These are phyloP conservation scores for Axinella damicornis DNA, from an alignment of 37 sponge, comb jelly and placozoan genomes.

Conservation along the genomic window DNA sequence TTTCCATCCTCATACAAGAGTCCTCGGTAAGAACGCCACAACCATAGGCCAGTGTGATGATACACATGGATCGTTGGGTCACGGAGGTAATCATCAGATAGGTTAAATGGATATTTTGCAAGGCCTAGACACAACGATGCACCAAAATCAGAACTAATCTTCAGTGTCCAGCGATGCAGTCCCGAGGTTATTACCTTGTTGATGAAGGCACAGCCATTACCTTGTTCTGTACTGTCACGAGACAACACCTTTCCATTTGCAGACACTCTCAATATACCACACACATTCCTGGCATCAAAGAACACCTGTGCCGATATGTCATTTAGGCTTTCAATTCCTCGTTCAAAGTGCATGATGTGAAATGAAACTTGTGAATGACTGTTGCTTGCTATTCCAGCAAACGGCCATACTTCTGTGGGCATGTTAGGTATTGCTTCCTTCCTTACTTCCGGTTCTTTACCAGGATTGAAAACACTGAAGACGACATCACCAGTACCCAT, in stretches of 20 bases:
- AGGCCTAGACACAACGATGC: constrained; percentile 56
- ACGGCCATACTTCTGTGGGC: constrained; percentile 21
- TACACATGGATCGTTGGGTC: constrained; percentile 41
- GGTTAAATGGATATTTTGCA: constrained; percentile 35
- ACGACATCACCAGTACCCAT: too few species aligned
- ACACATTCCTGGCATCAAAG: neutral
- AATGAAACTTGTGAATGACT: neutral
- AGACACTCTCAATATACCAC: constrained; percentile 17
- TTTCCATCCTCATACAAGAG: constrained; percentile 51
- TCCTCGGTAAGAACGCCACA: constrained; percentile 69
- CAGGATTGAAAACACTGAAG: too few species aligned
- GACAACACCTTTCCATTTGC: neutral
- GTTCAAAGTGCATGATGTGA: neutral
- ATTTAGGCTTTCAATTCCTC: neutral
- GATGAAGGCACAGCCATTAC: constrained; percentile 51
- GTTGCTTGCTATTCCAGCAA: constrained; percentile 7
- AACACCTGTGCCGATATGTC: neutral
- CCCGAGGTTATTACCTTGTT: constrained; percentile 21
- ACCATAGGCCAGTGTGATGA: constrained; percentile 25
- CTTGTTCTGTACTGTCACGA: constrained; percentile 2
- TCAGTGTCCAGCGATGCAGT: constrained; percentile 30
- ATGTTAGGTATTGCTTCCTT: neutral
- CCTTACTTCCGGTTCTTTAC: too few species aligned
- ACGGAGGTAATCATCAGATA: constrained; percentile 15
- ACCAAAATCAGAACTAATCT: constrained; percentile 50